These are phyloP conservation scores for Bombycilla garrulus DNA, from an alignment of 2,113 vertebrate species.

Conservation along the genomic window DNA sequence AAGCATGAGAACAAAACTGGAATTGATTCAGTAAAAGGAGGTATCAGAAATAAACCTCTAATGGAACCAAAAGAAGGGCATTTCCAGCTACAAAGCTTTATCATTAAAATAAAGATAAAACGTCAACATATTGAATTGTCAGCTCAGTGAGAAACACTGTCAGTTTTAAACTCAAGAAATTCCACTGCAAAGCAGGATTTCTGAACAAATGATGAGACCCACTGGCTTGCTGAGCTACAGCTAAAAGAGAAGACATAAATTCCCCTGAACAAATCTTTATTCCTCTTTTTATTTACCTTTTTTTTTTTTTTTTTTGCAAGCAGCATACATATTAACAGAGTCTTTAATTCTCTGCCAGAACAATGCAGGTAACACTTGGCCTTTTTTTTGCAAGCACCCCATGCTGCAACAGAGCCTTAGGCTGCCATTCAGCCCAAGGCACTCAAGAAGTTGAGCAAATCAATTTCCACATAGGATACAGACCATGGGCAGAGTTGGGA, in stretches of 20 bases:
- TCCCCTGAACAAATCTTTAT: not conserved
- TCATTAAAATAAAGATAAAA: not conserved
- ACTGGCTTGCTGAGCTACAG: not conserved
- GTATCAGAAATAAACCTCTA: not conserved
- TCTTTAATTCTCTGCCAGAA: not conserved
- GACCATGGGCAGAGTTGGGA: not conserved
- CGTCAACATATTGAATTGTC: not conserved
- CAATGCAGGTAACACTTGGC: not conserved
- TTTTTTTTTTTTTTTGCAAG: not conserved
- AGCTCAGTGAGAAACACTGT: not conserved
- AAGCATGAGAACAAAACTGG: not conserved
- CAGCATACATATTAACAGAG: not conserved
- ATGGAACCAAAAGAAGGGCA: not conserved
- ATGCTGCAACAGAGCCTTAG: not conserved
- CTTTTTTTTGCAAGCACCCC: not conserved
- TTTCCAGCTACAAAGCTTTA: not conserved
- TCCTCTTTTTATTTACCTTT: not conserved
- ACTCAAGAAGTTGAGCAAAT: not conserved
- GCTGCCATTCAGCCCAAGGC: not conserved
- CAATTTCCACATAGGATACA: not conserved
- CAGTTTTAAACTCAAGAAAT: not conserved
- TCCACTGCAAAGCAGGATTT: not conserved
- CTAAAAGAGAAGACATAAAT: not conserved
- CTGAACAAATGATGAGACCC: not conserved
- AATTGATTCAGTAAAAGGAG: not conserved